A percentile compares a stretch with the other conserved stretches of the same genome.
phyloP scores from a whole-genome alignment of 2,888 invertebrate species.

The Alviniconcha strummeri region DNA sequence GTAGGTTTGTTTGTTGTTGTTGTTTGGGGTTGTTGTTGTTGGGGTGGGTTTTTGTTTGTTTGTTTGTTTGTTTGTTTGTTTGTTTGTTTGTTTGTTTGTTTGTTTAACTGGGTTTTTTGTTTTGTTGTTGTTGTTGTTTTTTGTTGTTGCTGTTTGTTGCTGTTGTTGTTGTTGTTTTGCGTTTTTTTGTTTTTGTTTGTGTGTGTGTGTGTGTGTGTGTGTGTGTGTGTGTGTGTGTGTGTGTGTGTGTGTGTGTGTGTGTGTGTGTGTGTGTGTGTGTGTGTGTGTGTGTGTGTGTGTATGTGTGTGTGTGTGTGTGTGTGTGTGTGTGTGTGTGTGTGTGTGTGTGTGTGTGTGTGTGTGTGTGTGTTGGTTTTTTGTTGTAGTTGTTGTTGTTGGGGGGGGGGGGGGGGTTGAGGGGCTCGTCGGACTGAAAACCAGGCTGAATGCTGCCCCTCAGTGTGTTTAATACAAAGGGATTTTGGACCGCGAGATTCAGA shows the following conservation, averaged over 20 bases:
- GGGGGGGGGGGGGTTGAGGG: neutral
- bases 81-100: no score
- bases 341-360: slow-evolving; percentile 1
- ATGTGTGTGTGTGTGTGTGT: neutral
- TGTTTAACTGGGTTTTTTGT: no score
- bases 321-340: neutral
- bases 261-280: neutral
- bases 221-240: neutral
- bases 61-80: no score
- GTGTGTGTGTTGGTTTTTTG: slow-evolving; percentile 1
- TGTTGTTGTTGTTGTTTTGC: no score
- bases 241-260: neutral
- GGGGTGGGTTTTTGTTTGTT: neutral
- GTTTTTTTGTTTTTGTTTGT: neutral
- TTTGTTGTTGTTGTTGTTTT: no score
- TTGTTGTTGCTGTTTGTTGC: no score
- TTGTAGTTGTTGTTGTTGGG: neutral
- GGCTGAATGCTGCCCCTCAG: no score
- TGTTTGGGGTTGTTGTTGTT: neutral
- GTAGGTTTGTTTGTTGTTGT: no score
- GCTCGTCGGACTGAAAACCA: no score
- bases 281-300: neutral
- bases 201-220: neutral
- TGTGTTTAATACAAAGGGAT: no score
- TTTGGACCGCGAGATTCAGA: no score